Evolutionary conservation across 1,140 invertebrate species (phyloP), one percentile per base, ranked within the genome.

Genomic region (Drosophila rufa): DNA sequence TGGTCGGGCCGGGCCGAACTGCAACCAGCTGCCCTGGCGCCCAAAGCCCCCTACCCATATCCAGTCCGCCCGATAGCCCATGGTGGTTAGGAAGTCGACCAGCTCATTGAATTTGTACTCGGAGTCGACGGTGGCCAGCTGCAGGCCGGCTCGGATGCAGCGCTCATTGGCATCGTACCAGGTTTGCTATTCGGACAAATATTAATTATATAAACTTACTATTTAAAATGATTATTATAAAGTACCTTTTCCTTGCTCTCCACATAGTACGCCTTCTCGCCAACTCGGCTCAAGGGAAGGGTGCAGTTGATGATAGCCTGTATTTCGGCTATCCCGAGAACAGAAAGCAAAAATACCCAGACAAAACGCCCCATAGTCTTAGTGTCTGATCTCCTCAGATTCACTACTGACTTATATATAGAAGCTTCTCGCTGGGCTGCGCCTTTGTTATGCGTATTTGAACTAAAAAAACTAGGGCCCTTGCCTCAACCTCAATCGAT

Each of bases 141-240:
- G 57, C 9, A 59, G 56, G 40, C 56, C 56, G 11, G 56, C 40
- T 6, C 56, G 56, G 7, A 59, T 27, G 25, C 57, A 59, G 6
- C 17, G 30, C 25, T 59, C 57, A n/a, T 59, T 59, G 42, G 57
- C 57, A 45, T 59, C 57, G n/a, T 59, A 59, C 57, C 42, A 59
- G 15, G 12, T 33, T 27, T 53, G 30, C 51, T 36, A 2, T 36
- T 36, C 9, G 9, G 9, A 3, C 2, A 36, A 3, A 36, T 12
- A 36, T 36, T 36, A 36, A 12, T 11, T 36, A 3, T 0, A 11
- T 3, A 11, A 11, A 45, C 15, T 27, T n/a, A 27, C 4, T 15
- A n/a, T 15, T 19, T 17, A 8, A 27, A 50, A n/a, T 50, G 11
- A 50, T 27, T n/a, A n/a, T 5, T 3, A 9, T 30, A 19, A 15